phyloP scores from a whole-genome alignment of 1,140 invertebrate genomes.

The Chrysopa pallens region DNA sequence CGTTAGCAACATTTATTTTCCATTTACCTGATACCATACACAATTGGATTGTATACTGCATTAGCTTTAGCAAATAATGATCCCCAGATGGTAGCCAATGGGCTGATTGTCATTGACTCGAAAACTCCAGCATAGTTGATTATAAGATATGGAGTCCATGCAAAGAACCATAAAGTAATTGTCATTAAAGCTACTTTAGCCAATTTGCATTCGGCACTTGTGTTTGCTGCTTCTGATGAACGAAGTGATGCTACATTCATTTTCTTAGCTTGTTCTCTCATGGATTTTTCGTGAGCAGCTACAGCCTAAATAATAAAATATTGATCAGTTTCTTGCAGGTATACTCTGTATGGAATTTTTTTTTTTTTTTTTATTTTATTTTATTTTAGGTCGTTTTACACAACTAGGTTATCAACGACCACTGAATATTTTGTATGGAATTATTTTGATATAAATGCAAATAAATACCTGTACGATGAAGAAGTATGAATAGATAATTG shows the following conservation, averaged over 20 bases:
- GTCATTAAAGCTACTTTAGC: constrained; percentile 70
- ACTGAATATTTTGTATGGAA: too few relatives aligned
- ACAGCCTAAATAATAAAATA: constrained; percentile 33
- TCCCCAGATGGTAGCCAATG: constrained; percentile 58
- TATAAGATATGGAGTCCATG: constrained; percentile 69
- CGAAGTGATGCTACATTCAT: constrained; percentile 67
- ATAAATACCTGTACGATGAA: constrained; percentile 48
- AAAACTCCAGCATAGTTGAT: constrained; percentile 65
- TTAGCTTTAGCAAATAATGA: constrained; percentile 63
- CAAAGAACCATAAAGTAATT: constrained; percentile 65
- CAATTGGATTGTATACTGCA: constrained; percentile 65
- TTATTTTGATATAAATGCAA: neutral
- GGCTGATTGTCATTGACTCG: constrained; percentile 40
- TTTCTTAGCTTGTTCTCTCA: constrained; percentile 70
- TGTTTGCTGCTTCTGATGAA: constrained; percentile 41
- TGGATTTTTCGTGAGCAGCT: constrained; percentile 57
- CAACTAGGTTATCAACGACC: too few relatives aligned
- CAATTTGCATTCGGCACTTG: constrained; percentile 54
- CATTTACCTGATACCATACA: constrained; percentile 56
- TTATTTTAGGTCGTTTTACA: too few relatives aligned
- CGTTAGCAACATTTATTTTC: too few relatives aligned
- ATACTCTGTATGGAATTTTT: too few relatives aligned
- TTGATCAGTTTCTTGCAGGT: neutral
- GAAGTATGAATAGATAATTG: constrained; percentile 61
- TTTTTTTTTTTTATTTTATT: too few relatives aligned